These are phyloP conservation scores for Drosophila lacertosa DNA, from an alignment of 1,140 invertebrate species.

Conservation along the genomic window DNA sequence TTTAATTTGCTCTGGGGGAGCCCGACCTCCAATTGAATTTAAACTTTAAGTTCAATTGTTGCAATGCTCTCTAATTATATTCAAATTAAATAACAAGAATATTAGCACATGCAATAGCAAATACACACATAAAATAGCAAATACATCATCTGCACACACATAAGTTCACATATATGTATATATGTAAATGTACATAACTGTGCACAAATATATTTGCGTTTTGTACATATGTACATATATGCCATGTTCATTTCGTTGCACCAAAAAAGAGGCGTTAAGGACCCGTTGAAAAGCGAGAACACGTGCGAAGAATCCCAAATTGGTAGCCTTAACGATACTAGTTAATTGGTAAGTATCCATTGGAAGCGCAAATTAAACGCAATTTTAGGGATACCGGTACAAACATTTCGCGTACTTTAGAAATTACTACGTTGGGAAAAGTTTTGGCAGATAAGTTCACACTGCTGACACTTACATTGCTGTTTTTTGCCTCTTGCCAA, in stretches of 20 bases:
- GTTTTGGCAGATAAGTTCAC: no score
- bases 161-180: background rate
- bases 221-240: background rate
- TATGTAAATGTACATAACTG: no score
- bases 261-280: background rate
- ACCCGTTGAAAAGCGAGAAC: background rate
- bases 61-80: background rate
- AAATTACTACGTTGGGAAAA: background rate
- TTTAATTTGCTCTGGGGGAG: slow-evolving; percentile 14
- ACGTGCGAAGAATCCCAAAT: background rate
- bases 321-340: slow-evolving; percentile 9
- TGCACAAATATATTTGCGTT: no score
- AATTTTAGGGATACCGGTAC: slow-evolving; percentile 6
- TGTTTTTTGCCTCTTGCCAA: no score
- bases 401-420: slow-evolving; percentile 3
- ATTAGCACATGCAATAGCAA: background rate
- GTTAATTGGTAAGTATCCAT: slow-evolving; percentile 23
- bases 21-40: background rate
- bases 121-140: background rate
- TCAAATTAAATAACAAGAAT: background rate
- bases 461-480: background rate
- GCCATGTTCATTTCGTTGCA: slow-evolving; percentile 2
- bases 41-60: background rate
- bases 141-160: background rate
- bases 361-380: background rate